Conservation (phyloP, 1,140 invertebrate genomes). For the Tribolium castaneum region DNA sequence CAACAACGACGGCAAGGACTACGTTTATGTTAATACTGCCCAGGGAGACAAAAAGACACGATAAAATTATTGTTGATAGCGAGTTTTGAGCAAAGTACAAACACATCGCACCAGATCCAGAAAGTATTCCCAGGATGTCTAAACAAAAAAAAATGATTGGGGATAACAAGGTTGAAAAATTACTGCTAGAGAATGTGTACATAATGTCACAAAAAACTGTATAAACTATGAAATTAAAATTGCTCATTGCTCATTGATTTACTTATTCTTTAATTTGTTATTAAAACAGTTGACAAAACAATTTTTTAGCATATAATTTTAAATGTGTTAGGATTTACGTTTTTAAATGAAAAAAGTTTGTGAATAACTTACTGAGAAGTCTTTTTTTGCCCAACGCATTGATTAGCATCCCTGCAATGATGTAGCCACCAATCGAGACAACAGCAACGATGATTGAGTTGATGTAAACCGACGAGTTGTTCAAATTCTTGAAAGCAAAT, state of each 20-base stretch:
- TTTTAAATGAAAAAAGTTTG: neutral
- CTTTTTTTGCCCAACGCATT: slow-evolving; percentile 62
- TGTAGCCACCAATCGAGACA: slow-evolving; percentile 63
- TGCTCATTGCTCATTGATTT: too few relatives aligned
- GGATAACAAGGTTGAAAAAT: too few relatives aligned
- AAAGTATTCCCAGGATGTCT: slow-evolving; percentile 47
- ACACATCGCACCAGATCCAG: slow-evolving; percentile 38
- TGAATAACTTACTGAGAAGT: slow-evolving; percentile 46
- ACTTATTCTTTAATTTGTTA: too few relatives aligned
- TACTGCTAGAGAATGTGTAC: too few relatives aligned
- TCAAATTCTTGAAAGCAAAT: slow-evolving; percentile 48
- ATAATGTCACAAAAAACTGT: too few relatives aligned
- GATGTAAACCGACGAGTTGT: slow-evolving; percentile 47
- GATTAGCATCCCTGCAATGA: slow-evolving; percentile 62
- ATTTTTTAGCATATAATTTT: too few relatives aligned
- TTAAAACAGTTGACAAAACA: too few relatives aligned
- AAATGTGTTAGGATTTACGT: too few relatives aligned
- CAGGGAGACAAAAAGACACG: slow-evolving; percentile 49
- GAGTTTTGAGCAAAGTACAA: slow-evolving; percentile 54
- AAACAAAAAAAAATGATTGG: slow-evolving; percentile 26
- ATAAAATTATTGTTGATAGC: slow-evolving; percentile 39
- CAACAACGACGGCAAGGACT: slow-evolving; percentile 54
- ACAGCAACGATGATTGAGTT: slow-evolving; percentile 64
- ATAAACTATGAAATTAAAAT: too few relatives aligned
- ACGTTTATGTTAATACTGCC: slow-evolving; percentile 54